phyloP scores from a whole-genome alignment of 1,140 invertebrate species.

The Pogonomyrmex barbatus region DNA sequence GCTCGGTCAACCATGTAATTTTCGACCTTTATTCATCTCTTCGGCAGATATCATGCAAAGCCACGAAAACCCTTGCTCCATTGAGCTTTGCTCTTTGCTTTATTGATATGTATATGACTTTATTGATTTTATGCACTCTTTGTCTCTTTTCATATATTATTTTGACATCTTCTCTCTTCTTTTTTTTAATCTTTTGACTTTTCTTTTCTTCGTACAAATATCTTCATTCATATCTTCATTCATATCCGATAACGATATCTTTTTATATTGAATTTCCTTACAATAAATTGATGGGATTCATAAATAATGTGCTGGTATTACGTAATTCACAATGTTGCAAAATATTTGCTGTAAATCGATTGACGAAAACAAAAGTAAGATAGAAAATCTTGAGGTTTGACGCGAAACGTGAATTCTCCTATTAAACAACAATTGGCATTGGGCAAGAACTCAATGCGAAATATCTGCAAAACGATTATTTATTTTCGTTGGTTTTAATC shows the following conservation, averaged over 20 bases:
- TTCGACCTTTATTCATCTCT: constrained; percentile 28
- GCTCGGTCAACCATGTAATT: constrained; percentile 56
- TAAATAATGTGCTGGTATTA: not conserved
- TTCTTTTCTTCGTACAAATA: not conserved
- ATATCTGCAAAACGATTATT: constrained; percentile 14
- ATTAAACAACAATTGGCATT: not conserved
- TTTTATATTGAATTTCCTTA: not conserved
- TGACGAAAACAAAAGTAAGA: not conserved
- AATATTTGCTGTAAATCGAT: constrained; percentile 7
- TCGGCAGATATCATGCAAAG: not conserved
- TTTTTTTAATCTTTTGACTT: not conserved
- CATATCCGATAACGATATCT: not conserved
- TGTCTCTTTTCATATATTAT: not conserved
- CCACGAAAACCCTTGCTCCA: not conserved
- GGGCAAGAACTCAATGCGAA: not conserved
- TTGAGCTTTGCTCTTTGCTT: constrained; percentile 10
- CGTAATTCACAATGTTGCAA: not conserved
- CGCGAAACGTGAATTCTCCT: not conserved
- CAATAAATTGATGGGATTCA: not conserved
- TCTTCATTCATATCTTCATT: too few relatives aligned
- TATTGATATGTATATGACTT: not conserved
- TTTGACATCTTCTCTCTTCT: not conserved
- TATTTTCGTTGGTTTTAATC: constrained; percentile 54
- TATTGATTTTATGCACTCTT: not conserved
- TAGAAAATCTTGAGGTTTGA: not conserved